Percentiles rank a stretch among this genome's conserved stretches.
Conservation (phyloP, 2,113 vertebrate species). For the Oncorhynchus gorbuscha region DNA sequence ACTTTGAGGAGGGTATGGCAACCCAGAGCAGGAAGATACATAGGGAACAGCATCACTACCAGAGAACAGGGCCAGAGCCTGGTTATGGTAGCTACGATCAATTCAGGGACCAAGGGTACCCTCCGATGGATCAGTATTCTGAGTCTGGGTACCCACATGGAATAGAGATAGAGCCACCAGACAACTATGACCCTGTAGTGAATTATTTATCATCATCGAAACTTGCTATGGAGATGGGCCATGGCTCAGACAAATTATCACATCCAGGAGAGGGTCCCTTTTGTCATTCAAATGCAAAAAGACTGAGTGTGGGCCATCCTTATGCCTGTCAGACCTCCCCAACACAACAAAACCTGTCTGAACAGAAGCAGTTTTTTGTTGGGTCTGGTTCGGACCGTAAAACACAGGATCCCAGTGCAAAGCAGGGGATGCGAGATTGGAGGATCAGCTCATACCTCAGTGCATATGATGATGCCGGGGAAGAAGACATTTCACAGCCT, state of each 20-base stretch:
- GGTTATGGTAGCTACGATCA: slow-evolving; percentile 74
- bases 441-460: slow-evolving; percentile 90
- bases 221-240: slow-evolving; percentile 77
- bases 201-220: slow-evolving; percentile 86
- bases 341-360: slow-evolving; percentile 68
- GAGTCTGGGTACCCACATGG: slow-evolving; percentile 70
- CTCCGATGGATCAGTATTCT: slow-evolving; percentile 73
- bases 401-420: slow-evolving; percentile 68
- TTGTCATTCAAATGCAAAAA: slow-evolving; percentile 60
- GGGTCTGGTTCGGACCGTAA: slow-evolving; percentile 71
- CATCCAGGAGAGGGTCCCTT: slow-evolving; percentile 65
- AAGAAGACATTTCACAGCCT: slow-evolving; percentile 68
- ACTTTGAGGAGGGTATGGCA: slow-evolving; percentile 65
- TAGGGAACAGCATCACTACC: slow-evolving; percentile 77
- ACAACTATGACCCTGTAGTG: slow-evolving; percentile 75
- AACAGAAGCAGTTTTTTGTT: slow-evolving; percentile 59
- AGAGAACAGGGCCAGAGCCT: slow-evolving; percentile 68
- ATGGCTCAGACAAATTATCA: slow-evolving; percentile 76
- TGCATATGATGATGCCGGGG: slow-evolving; percentile 74
- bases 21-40: slow-evolving; percentile 80
- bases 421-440: slow-evolving; percentile 85
- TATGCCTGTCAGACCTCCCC: slow-evolving; percentile 81
- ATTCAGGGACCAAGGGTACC: slow-evolving; percentile 76
- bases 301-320: slow-evolving; percentile 77
- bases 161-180: slow-evolving; percentile 67